Evolutionary conservation across 2,797 vertebrate species (phyloP).

Genomic region (Betta splendens): DNA sequence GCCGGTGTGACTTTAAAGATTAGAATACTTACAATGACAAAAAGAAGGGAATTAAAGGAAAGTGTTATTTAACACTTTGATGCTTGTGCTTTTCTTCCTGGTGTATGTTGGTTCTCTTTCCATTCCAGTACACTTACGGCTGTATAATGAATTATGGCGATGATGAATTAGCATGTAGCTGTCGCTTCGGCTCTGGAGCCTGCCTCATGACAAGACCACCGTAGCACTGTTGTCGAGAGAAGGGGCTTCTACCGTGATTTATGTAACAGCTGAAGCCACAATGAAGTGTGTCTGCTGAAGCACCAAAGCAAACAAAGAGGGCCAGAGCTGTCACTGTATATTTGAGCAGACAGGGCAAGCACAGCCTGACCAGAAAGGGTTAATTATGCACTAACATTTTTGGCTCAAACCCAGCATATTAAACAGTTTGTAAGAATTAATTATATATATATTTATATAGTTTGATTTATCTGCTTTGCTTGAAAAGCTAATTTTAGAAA

Average conservation of each 20-base stretch:
- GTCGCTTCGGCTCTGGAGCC: constrained; percentile 71
- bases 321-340: constrained; percentile 72
- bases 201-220: constrained; percentile 82
- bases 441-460: too few relatives aligned
- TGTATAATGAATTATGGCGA: constrained; percentile 85
- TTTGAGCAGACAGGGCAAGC: constrained; percentile 66
- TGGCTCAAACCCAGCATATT: constrained; percentile 33
- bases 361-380: constrained; percentile 67
- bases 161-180: constrained; percentile 87
- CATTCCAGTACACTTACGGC: constrained; percentile 79
- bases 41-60: constrained; percentile 63
- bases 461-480: too few relatives aligned
- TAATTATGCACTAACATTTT: constrained; percentile 72
- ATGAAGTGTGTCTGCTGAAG: constrained; percentile 78
- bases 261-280: constrained; percentile 79
- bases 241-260: constrained; percentile 75
- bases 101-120: constrained; percentile 78
- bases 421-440: constrained; percentile 33
- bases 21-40: constrained; percentile 55
- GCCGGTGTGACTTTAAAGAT: constrained; percentile 41
- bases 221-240: constrained; percentile 54
- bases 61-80: constrained; percentile 77
- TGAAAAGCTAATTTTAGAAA: too few relatives aligned
- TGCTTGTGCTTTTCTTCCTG: constrained; percentile 73
- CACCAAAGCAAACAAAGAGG: constrained; percentile 79